Conservation (phyloP, 2,888 invertebrate species). For the Dynastes tityus region DNA sequence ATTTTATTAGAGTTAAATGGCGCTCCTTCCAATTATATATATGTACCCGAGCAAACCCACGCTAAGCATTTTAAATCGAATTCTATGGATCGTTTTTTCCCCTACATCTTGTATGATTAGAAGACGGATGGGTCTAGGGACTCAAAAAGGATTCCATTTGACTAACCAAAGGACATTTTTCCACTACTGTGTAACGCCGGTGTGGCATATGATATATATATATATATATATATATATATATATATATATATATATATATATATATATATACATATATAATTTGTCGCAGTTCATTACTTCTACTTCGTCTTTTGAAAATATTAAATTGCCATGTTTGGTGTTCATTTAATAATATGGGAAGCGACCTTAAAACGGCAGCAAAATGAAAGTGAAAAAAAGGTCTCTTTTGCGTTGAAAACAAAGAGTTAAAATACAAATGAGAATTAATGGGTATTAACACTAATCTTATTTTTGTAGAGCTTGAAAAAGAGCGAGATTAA, state of each 20-base stretch:
- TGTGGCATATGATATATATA: background rate
- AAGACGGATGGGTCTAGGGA: background rate
- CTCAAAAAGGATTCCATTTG: conserved; percentile 28
- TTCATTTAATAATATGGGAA: conserved; percentile 26
- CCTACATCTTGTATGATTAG: background rate
- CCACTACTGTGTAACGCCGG: background rate
- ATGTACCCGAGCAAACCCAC: too few relatives aligned
- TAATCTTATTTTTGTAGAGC: conserved; percentile 26
- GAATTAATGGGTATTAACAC: conserved; percentile 38
- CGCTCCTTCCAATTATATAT: too few relatives aligned
- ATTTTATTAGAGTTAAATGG: too few relatives aligned
- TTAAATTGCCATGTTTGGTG: conserved; percentile 27
- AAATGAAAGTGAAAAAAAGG: conserved; percentile 16
- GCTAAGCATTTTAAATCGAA: background rate
- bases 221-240: background rate
- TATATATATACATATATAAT: conserved; percentile 9
- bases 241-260: conserved; percentile 20
- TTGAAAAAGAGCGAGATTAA: background rate
- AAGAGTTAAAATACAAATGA: conserved; percentile 35
- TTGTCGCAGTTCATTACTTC: conserved; percentile 31
- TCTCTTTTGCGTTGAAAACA: conserved; percentile 15
- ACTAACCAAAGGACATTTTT: conserved; percentile 33
- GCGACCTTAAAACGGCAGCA: conserved; percentile 12
- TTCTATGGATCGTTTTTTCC: conserved; percentile 11
- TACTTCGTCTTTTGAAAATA: conserved; percentile 30